phyloP scores from a whole-genome alignment of 2,113 vertebrate species.

The Gavia stellata region DNA sequence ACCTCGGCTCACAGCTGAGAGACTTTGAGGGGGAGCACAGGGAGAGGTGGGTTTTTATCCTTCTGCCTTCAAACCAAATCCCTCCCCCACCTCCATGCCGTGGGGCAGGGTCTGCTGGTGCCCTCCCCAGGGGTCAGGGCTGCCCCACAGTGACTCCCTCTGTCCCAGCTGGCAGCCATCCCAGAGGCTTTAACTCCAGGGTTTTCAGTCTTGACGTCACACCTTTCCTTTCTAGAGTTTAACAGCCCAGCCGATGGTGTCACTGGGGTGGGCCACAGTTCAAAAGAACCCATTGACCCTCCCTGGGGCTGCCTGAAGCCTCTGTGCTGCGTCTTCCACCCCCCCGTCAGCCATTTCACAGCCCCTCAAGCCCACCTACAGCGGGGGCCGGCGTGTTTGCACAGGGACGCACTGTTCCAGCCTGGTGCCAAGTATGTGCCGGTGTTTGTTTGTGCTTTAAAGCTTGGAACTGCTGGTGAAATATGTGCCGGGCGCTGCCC shows the following conservation, averaged over 20 bases:
- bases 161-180: neutral
- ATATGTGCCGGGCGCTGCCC: neutral
- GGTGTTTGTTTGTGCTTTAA: neutral
- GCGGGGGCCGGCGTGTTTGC: neutral
- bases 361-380: neutral
- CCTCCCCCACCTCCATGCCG: fast-evolving
- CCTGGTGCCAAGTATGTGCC: neutral
- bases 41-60: neutral
- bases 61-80: neutral
- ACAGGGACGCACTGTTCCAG: neutral
- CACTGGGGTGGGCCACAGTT: fast-evolving
- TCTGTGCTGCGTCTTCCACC: neutral
- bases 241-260: neutral
- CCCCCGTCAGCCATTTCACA: fast-evolving
- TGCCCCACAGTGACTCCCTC: neutral
- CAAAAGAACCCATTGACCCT: neutral
- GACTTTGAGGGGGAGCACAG: neutral
- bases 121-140: neutral
- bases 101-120: neutral
- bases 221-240: neutral
- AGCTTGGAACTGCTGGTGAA: neutral
- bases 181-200: too few relatives aligned
- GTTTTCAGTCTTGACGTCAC: neutral
- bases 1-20: neutral
- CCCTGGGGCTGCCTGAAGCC: neutral